Percentiles rank a stretch among this genome's conserved stretches.
phyloP scores from a whole-genome alignment of 2,888 invertebrate genomes.

The Branchipolynoe longqiensis region DNA sequence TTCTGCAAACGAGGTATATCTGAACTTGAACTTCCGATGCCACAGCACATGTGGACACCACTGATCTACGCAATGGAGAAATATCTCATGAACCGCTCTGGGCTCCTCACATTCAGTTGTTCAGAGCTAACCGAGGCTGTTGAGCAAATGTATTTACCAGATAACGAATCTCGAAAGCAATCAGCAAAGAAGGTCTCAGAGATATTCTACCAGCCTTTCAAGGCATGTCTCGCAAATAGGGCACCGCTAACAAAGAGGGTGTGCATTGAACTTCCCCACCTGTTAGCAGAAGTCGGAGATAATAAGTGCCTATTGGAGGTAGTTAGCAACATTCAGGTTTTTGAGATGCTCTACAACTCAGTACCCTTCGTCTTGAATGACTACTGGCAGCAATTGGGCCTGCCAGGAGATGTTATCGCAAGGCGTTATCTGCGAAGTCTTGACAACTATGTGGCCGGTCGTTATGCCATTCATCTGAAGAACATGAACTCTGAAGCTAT shows the following conservation, averaged over 20 bases:
- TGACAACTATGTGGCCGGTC: neutral
- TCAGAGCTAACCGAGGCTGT: neutral
- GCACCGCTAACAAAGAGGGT: slow-evolving; percentile 4
- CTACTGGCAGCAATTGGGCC: slow-evolving; percentile 13
- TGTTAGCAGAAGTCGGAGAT: slow-evolving; percentile 5
- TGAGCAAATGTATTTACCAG: neutral
- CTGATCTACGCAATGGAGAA: slow-evolving; percentile 76
- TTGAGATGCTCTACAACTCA: slow-evolving; percentile 4
- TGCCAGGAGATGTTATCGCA: slow-evolving; percentile 7
- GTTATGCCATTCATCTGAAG: slow-evolving; percentile 15
- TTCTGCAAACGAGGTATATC: slow-evolving; percentile 21
- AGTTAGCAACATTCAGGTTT: slow-evolving; percentile 5
- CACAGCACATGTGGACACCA: slow-evolving; percentile 75
- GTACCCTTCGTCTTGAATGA: slow-evolving; percentile 20
- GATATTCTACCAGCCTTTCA: slow-evolving; percentile 4
- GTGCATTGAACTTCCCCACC: slow-evolving; percentile 32
- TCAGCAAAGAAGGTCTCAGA: slow-evolving; percentile 13
- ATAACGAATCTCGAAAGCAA: neutral
- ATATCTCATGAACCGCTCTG: slow-evolving; percentile 71
- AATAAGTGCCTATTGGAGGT: slow-evolving; percentile 1
- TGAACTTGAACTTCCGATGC: slow-evolving; percentile 66
- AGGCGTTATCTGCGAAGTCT: neutral
- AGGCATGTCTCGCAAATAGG: neutral
- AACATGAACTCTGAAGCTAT: neutral
- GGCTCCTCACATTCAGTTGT: slow-evolving; percentile 59